A percentile compares a stretch with the other conserved stretches of the same genome.
These are phyloP conservation scores for Parnassius orleans DNA, from an alignment of 2,888 invertebrate species.

Conservation along the genomic window DNA sequence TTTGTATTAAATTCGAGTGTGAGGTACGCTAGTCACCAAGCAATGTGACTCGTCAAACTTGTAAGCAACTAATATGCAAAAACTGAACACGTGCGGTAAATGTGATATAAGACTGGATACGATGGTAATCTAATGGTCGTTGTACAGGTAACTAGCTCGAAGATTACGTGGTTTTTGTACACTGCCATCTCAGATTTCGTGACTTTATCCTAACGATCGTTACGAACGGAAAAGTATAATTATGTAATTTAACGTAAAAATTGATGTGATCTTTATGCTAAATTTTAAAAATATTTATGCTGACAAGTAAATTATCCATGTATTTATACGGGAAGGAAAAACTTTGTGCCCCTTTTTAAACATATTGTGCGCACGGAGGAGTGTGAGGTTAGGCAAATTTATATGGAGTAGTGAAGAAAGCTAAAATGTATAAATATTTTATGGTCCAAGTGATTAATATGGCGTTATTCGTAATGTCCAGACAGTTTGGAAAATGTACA, in stretches of 20 bases:
- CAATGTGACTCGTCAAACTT: not conserved
- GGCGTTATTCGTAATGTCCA: too few relatives aligned
- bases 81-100: constrained; percentile 1
- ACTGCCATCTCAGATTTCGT: constrained; percentile 1
- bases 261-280: not conserved
- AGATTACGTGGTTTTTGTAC: constrained; percentile 12
- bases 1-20: too few relatives aligned
- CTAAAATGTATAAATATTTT: too few relatives aligned
- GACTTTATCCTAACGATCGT: not conserved
- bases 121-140: constrained; percentile 12
- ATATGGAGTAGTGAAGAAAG: too few relatives aligned
- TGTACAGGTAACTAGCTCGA: constrained; percentile 9
- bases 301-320: too few relatives aligned
- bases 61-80: constrained; percentile 14
- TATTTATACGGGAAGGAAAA: too few relatives aligned
- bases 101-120: not conserved
- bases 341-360: too few relatives aligned
- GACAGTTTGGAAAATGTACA: too few relatives aligned
- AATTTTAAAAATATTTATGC: not conserved
- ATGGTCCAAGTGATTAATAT: too few relatives aligned
- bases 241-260: not conserved
- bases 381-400: too few relatives aligned
- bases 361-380: too few relatives aligned
- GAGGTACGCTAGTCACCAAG: not conserved
- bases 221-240: not conserved